A percentile compares a stretch with the other conserved stretches of the same genome.
These are phyloP conservation scores for Ciconia maguari DNA, from an alignment of 2,113 vertebrate species.

Conservation along the genomic window DNA sequence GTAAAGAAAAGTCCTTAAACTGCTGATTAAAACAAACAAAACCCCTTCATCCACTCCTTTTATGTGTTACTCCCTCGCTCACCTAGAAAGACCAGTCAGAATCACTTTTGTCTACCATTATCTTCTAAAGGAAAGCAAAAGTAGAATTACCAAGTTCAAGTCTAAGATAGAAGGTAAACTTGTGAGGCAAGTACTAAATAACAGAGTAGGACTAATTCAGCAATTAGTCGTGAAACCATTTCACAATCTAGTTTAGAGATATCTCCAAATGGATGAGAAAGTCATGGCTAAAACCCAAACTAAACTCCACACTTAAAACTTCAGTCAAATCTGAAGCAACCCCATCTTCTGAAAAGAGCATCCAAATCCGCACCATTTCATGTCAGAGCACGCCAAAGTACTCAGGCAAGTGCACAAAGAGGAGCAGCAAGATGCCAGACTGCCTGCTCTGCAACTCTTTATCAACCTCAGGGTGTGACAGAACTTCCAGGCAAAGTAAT, in stretches of 20 bases:
- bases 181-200: not conserved
- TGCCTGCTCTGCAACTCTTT: not conserved
- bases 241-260: not conserved
- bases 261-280: not conserved
- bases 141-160: not conserved
- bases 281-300: not conserved
- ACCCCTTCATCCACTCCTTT: not conserved
- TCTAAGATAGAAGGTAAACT: not conserved
- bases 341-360: not conserved
- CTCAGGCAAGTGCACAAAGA: not conserved
- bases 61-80: not conserved
- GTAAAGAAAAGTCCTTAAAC: not conserved
- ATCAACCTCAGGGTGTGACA: not conserved
- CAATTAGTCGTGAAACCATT: not conserved
- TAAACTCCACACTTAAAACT: not conserved
- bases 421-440: not conserved
- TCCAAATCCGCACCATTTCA: not conserved
- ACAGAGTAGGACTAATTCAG: not conserved
- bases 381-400: not conserved
- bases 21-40: not conserved
- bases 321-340: not conserved
- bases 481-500: not conserved
- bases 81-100: not conserved
- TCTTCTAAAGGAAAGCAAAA: constrained; percentile 9
- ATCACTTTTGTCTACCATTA: not conserved